Base-by-base conservation (phyloP, 1,140 invertebrate genomes). In the Chironomus striatipennis region DNA sequence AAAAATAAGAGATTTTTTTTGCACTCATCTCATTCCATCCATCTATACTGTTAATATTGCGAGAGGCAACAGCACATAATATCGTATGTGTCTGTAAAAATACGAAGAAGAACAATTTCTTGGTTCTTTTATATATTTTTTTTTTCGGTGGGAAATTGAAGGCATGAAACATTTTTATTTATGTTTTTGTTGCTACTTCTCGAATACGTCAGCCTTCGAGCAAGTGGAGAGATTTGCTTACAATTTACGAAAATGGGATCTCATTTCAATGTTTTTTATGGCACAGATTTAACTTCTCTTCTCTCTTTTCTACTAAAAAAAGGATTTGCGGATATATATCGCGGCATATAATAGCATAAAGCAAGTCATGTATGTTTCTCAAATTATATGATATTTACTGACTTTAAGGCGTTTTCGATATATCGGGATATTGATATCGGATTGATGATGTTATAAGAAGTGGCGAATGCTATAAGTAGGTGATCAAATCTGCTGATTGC, bases 221-320 rank as follows among this genome's bases (percentile, higher is more conserved):
- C 65, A 18, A 70, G 20, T 8, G 17, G 18, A 21, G 64, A 70
- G 65, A 70, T 70, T 70, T 70, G 18, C 65, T 70, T 70, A 70
- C 65, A 70, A 70, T 70, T 70, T 70, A 20, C 65, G 47, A 18
- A 70, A 70, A 70, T 70, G 17, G 65, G 18, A 18, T 70, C 18
- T 70, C 65, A 70, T 70, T 70, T 17, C 17, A 20, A 70, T 70
- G 65, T 70, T 70, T 70, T 67, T 70, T 70, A 70, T 70, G 18
- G 65, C 17, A 20, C n/a, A 70, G 65, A 20, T 70, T 70, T 70
- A 70, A 57, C 47, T 57, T 57, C 65, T 18, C 24, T 34, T 34
- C 5, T 34, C 24, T 70, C 17, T 20, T 7, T 70, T 70, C 20
- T 8, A 20, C 9, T n/a, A 18, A 21, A 70, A n/a, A 70, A 70